Conservation (phyloP, 92 coral and sea anemone species). For the Phenganax subtilis region DNA sequence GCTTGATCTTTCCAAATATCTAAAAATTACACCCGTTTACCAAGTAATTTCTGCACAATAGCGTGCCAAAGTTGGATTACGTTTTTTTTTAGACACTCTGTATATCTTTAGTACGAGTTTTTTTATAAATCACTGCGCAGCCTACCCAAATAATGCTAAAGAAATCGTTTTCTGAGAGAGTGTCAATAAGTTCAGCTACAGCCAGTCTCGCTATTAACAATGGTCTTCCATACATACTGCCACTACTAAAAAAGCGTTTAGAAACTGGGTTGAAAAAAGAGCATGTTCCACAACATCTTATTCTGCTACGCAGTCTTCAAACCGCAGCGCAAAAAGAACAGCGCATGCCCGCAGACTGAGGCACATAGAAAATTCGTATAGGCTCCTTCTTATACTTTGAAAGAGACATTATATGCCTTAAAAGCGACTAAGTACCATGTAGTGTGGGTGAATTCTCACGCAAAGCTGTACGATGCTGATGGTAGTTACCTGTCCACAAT, state of each 20-base stretch:
- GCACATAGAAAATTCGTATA: neutral
- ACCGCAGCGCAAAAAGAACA: neutral
- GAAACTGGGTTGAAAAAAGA: neutral
- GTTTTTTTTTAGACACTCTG: no score
- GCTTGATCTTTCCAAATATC: no score
- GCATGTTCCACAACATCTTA: no score
- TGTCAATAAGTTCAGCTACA: slow-evolving; percentile 84
- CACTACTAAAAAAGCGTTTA: slow-evolving; percentile 57
- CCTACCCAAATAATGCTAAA: slow-evolving; percentile 86
- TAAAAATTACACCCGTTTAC: no score
- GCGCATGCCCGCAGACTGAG: neutral
- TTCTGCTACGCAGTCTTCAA: neutral
- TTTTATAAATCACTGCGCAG: no score
- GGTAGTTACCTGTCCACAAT: slow-evolving; percentile 57
- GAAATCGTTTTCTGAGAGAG: slow-evolving; percentile 91
- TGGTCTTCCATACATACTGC: slow-evolving; percentile 97
- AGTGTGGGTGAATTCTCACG: no score
- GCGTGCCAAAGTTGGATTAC: no score
- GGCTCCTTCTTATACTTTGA: neutral
- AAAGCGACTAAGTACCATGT: no score
- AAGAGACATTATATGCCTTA: no score
- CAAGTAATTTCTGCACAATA: no score
- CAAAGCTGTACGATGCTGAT: neutral
- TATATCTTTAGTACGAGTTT: no score
- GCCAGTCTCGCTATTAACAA: slow-evolving; percentile 91